phyloP scores from a whole-genome alignment of 2,113 vertebrate species.

The Hystrix cristata region DNA sequence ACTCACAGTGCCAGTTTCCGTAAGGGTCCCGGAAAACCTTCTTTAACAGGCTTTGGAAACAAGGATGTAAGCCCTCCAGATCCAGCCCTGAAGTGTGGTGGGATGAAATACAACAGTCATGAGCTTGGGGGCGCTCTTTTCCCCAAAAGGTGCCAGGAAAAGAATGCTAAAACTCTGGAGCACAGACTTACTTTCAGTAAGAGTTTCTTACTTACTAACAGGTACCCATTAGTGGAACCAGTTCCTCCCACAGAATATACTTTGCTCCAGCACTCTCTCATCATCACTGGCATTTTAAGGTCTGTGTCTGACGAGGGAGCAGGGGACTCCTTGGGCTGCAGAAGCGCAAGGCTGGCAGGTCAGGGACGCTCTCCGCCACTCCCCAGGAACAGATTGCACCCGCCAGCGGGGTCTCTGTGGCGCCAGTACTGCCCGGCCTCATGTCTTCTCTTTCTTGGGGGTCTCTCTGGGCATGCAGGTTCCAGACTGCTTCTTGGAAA shows the following conservation, averaged over 20 bases:
- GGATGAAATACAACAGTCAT: neutral
- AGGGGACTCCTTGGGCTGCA: neutral
- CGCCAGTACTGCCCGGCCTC: conserved; percentile 12
- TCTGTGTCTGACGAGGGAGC: neutral
- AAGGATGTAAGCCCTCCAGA: conserved; percentile 10
- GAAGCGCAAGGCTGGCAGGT: neutral
- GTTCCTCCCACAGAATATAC: neutral
- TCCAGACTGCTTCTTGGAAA: conserved; percentile 95
- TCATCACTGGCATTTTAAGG: neutral
- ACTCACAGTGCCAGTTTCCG: neutral
- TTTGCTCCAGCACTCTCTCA: neutral
- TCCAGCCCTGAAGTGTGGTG: neutral
- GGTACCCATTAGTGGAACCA: neutral
- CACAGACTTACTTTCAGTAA: neutral
- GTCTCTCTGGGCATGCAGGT: conserved; percentile 89
- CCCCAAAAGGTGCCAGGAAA: neutral
- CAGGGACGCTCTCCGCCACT: neutral
- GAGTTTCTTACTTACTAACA: conserved; percentile 37
- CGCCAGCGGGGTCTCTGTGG: neutral
- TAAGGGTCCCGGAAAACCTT: neutral
- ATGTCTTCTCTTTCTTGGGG: conserved; percentile 58
- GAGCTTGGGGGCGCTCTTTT: neutral
- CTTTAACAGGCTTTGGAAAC: neutral
- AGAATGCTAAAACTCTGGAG: neutral
- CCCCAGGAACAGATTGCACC: neutral